phyloP scores from a whole-genome alignment of 2,113 vertebrate genomes.

The Lophochroa leadbeateri region DNA sequence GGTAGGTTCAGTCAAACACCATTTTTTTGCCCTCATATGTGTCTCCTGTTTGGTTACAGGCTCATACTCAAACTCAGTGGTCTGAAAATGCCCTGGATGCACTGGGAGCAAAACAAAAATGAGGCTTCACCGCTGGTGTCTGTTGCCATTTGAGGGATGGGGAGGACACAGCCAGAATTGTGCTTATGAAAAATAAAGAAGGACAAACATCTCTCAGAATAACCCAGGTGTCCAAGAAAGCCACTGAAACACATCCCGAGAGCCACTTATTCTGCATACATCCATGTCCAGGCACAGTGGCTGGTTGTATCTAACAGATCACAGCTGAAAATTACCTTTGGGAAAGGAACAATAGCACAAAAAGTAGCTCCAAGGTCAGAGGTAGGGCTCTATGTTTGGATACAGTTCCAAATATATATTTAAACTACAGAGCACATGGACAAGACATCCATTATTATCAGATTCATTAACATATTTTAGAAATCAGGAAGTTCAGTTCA shows the following conservation, averaged over 20 bases:
- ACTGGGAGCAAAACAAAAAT: neutral
- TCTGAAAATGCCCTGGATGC: neutral
- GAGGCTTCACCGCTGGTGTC: neutral
- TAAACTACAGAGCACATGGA: slow-evolving; percentile 2
- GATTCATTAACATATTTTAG: slow-evolving; percentile 13
- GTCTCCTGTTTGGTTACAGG: neutral
- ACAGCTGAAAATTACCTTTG: neutral
- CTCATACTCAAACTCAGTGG: neutral
- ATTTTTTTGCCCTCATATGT: neutral
- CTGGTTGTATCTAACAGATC: neutral
- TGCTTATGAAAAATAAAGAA: neutral
- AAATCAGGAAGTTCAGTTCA: slow-evolving; percentile 19
- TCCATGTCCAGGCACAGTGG: neutral
- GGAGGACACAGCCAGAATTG: neutral
- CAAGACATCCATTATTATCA: neutral
- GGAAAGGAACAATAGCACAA: neutral
- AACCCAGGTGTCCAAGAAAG: neutral
- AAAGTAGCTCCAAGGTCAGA: slow-evolving; percentile 8
- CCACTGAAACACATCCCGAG: neutral
- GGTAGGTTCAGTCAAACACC: neutral
- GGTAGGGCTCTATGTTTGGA: neutral
- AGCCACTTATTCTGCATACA: neutral
- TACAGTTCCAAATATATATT: neutral
- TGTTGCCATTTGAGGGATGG: fast-evolving
- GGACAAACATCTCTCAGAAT: neutral